Evolutionary conservation across 2,888 invertebrate species (phyloP).

Genomic region (Harpagoxenus sublaevis): DNA sequence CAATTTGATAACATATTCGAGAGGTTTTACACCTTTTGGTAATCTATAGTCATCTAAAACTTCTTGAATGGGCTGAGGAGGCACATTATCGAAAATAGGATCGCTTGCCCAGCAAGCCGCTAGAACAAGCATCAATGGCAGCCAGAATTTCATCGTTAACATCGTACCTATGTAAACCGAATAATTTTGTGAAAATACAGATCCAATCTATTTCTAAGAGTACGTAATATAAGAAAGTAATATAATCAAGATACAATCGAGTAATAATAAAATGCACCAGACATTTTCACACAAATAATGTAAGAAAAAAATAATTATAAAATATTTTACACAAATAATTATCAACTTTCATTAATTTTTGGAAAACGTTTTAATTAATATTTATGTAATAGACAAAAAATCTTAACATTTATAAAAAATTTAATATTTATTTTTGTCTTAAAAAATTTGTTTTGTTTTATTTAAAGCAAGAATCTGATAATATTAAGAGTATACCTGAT

Average conservation of each 20-base stretch:
- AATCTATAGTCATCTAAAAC: constrained; percentile 85
- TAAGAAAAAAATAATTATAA: neutral
- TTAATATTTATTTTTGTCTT: neutral
- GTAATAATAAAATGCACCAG: neutral
- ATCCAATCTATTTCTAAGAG: constrained; percentile 1
- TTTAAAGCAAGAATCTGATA: neutral
- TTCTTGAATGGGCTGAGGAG: neutral
- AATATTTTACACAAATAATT: neutral
- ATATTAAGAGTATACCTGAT: too few relatives aligned
- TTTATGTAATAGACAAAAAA: neutral
- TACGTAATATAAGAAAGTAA: neutral
- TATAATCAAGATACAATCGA: neutral
- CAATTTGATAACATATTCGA: constrained; percentile 87
- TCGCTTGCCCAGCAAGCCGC: constrained; percentile 24
- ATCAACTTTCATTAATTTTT: neutral
- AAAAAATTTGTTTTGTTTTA: too few relatives aligned
- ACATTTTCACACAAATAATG: neutral
- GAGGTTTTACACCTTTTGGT: constrained; percentile 87
- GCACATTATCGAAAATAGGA: constrained; percentile 5
- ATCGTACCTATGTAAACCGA: constrained; percentile 26
- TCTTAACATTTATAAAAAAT: neutral
- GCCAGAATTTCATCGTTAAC: constrained; percentile 27
- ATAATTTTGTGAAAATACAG: neutral
- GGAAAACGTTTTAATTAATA: neutral
- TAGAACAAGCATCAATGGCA: constrained; percentile 47